A percentile compares a stretch with the other conserved stretches of the same genome.
Conservation (phyloP, 2,888 invertebrate species). For the Drosophila mayaguana region DNA sequence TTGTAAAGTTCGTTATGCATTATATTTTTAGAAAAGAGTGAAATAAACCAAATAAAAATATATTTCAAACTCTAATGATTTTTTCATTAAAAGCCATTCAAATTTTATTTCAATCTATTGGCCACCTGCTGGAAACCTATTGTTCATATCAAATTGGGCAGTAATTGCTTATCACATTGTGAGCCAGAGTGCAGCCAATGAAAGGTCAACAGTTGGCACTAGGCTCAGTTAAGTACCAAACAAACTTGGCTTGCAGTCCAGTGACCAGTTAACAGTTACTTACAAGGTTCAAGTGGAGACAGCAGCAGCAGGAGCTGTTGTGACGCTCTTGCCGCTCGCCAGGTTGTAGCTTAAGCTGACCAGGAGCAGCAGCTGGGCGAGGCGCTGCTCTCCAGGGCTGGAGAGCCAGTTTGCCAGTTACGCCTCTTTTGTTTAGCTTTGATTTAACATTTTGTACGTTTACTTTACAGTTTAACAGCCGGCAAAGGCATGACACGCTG, state of each 20-base stretch:
- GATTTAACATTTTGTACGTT: constrained; percentile 79
- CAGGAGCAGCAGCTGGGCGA: constrained; percentile 1
- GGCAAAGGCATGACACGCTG: constrained; percentile 65
- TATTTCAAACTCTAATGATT: too few relatives aligned
- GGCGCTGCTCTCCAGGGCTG: constrained; percentile 17
- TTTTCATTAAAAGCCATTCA: too few relatives aligned
- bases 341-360: constrained; percentile 47
- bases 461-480: constrained; percentile 77
- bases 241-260: constrained; percentile 43
- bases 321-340: constrained; percentile 25
- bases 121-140: not conserved
- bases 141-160: not conserved
- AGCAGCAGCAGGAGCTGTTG: constrained; percentile 9
- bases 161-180: constrained; percentile 12
- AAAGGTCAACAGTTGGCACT: constrained; percentile 46
- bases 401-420: constrained; percentile 52
- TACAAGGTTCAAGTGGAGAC: constrained; percentile 21
- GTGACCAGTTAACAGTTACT: constrained; percentile 35
- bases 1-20: too few relatives aligned
- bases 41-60: too few relatives aligned
- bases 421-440: constrained; percentile 78
- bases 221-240: constrained; percentile 39
- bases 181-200: constrained; percentile 12
- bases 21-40: too few relatives aligned
- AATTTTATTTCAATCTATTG: too few relatives aligned